Percentiles rank a stretch among this genome's conserved stretches.
phyloP scores from a whole-genome alignment of 2,797 vertebrate species.

The Naso thynnoides region DNA sequence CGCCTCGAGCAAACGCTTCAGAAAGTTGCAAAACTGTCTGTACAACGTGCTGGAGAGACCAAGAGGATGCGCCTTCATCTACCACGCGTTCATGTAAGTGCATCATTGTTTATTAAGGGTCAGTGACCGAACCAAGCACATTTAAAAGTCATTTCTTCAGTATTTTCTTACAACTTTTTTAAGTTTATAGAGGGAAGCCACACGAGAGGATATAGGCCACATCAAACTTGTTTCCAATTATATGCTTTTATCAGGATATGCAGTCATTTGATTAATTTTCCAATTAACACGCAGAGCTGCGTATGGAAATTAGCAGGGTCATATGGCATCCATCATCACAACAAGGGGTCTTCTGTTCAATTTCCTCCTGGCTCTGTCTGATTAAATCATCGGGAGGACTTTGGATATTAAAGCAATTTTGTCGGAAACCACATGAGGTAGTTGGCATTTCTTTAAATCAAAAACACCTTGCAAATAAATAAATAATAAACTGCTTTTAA shows the following conservation, averaged over 20 bases:
- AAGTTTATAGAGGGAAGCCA: constrained; percentile 11
- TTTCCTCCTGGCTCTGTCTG: constrained; percentile 53
- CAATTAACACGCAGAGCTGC: constrained; percentile 71
- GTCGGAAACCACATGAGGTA: constrained; percentile 30
- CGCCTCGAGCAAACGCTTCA: constrained; percentile 88
- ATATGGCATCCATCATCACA: constrained; percentile 68
- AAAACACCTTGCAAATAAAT: not conserved
- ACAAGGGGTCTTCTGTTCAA: constrained; percentile 60
- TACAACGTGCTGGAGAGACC: constrained; percentile 99
- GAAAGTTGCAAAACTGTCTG: constrained; percentile 94
- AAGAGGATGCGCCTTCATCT: constrained; percentile 97
- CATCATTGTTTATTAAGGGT: not conserved
- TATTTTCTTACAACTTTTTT: not conserved
- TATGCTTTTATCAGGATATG: constrained; percentile 31
- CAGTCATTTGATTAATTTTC: constrained; percentile 61
- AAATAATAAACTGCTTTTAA: too few species aligned
- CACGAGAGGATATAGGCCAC: not conserved
- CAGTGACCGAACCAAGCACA: not conserved
- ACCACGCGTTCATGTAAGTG: constrained; percentile 98
- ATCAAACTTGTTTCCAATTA: constrained; percentile 10
- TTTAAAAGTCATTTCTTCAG: not conserved
- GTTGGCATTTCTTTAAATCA: constrained; percentile 14
- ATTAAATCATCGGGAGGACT: constrained; percentile 47
- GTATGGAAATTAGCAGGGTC: constrained; percentile 61
- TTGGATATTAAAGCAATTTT: constrained; percentile 43